Evolutionary conservation across 2,797 vertebrate species (phyloP).

Genomic region (Muscicapa striata): DNA sequence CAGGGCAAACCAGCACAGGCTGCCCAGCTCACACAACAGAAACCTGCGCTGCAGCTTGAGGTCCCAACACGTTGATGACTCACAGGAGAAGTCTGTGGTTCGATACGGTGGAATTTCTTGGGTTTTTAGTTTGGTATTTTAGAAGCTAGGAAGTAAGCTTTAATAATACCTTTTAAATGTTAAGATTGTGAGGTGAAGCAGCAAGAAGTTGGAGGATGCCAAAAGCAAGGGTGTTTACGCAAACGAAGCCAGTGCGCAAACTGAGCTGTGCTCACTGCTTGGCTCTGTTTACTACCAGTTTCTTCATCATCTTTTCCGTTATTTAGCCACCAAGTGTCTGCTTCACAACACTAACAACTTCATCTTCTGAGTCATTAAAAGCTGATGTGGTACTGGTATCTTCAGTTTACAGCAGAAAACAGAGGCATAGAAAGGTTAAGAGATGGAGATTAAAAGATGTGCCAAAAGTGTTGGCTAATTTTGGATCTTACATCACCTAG

Average conservation of each 20-base stretch:
- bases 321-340: neutral
- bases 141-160: constrained; percentile 12
- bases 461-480: neutral
- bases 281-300: constrained; percentile 23
- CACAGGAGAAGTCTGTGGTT: neutral
- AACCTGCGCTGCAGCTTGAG: rapidly evolving
- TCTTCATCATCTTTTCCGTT: constrained; percentile 34
- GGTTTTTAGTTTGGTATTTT: neutral
- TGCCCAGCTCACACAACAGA: rapidly evolving
- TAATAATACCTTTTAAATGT: constrained; percentile 13
- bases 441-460: neutral
- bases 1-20: rapidly evolving
- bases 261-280: neutral
- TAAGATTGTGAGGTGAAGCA: neutral
- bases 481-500: neutral
- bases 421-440: neutral
- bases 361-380: neutral
- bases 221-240: constrained; percentile 4
- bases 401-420: neutral
- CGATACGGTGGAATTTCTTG: neutral
- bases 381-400: neutral
- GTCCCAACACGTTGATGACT: rapidly evolving
- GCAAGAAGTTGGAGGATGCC: neutral
- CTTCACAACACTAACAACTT: constrained; percentile 8
- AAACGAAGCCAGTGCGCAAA: neutral